Conservation (phyloP, 2,888 invertebrate species). For the Allophyes oxyacanthae region DNA sequence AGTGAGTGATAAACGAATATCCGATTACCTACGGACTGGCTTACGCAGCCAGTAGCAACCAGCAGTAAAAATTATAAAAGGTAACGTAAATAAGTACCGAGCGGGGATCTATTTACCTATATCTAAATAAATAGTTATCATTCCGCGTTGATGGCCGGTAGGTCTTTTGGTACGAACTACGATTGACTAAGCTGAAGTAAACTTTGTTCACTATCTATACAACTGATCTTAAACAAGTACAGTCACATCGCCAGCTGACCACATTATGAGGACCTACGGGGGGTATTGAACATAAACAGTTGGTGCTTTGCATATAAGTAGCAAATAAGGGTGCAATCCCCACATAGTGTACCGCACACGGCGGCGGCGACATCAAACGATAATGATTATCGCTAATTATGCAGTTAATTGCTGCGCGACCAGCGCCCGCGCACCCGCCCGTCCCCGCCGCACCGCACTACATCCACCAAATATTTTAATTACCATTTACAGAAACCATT, state of each 20-base stretch:
- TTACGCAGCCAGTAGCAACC: constrained; percentile 3
- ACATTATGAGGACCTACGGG: no score
- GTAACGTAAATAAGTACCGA: constrained; percentile 3
- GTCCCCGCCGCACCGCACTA: constrained; percentile 10
- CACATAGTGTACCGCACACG: constrained; percentile 43
- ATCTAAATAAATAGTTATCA: background rate
- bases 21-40: constrained; percentile 8
- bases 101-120: no score
- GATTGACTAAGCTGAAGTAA: background rate
- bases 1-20: constrained; percentile 14
- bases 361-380: constrained; percentile 54
- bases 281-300: background rate
- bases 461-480: constrained; percentile 54
- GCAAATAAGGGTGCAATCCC: constrained; percentile 4
- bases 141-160: background rate
- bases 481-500: constrained; percentile 44
- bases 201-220: background rate
- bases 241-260: background rate
- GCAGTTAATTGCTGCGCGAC: constrained; percentile 45
- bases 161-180: background rate
- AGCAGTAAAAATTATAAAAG: constrained; percentile 1
- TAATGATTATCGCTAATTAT: constrained; percentile 56
- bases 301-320: constrained; percentile 23
- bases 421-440: constrained; percentile 17
- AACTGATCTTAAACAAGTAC: background rate